Evolutionary conservation across 2,888 invertebrate species (phyloP), one percentile per base, ranked within the genome.

Genomic region (Parascotia fuliginaria): DNA sequence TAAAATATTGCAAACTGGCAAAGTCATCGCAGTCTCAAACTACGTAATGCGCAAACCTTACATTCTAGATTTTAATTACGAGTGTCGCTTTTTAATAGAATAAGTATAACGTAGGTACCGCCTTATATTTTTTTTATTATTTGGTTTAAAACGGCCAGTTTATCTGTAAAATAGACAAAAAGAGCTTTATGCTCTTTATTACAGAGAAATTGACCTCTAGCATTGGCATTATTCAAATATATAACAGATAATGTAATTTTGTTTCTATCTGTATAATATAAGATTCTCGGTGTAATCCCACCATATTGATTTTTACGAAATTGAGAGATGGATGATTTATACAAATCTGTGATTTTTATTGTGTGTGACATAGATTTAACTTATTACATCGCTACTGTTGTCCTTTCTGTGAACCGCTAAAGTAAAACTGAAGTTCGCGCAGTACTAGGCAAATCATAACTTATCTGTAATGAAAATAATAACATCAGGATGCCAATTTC

Each of bases 321-420:
- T 58, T 47, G 28, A 41, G 42, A 29, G 31, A 45, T 55, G 57
- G 55, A 59, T 54, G 56, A 49, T 65, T 61, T 53, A 47, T 54
- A 54, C 45, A 61, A 59, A 57, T 59, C 68, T 74, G 74, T 75
- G 65, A 72, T 73, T 61, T 62, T 51, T 32, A 51, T 56, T 24
- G 53, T 54, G 49, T 58, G 52, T 64, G 48, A 48, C 40, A 52
- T 64, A 48, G 42, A 39, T 28, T 40, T 42, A 22, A 37, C 12
- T 24, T 39, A 11, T 33, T 15, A 16, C 6, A 11, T n/a, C n/a
- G n/a, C n/a, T n/a, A n/a, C n/a, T n/a, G n/a, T n/a, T 24, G 3
- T 6, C 6, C 24, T 1, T 24, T 7, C 7, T 24, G 24, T 24
- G 1, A 9, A 24, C 19, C n/a, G n/a, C n/a, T n/a, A n/a, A n/a